Conservation (phyloP, 2,888 invertebrate genomes). For the Cephus pygmeus region DNA sequence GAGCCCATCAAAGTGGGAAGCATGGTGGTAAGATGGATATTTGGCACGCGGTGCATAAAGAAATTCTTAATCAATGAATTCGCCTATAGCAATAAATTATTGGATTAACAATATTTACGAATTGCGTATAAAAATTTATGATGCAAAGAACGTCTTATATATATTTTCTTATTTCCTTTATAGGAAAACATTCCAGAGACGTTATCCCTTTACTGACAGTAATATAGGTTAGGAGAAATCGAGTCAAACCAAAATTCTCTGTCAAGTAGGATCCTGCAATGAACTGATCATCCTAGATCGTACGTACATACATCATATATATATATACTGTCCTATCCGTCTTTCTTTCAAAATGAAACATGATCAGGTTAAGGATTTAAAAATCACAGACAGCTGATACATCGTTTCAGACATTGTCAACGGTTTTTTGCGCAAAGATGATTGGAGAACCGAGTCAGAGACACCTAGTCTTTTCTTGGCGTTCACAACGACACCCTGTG, state of each 20-base stretch:
- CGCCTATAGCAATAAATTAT: background rate
- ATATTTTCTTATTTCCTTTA: background rate
- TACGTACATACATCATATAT: background rate
- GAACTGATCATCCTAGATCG: background rate
- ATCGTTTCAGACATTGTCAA: background rate
- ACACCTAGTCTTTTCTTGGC: background rate
- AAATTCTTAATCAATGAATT: background rate
- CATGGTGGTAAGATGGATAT: background rate
- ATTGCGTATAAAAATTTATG: background rate
- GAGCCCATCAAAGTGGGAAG: background rate
- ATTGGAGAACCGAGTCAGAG: background rate
- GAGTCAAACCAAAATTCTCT: background rate
- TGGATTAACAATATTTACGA: background rate
- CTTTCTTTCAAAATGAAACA: background rate
- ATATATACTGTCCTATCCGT: background rate
- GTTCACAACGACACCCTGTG: background rate
- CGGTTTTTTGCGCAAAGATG: background rate
- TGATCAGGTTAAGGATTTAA: background rate
- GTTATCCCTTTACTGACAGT: background rate
- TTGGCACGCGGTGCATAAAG: background rate
- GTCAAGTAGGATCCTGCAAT: background rate
- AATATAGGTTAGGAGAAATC: background rate
- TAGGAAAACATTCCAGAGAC: background rate
- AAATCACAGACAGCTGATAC: background rate
- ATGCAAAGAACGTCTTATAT: background rate